These are phyloP conservation scores for Volucella bombylans DNA, from an alignment of 2,888 invertebrate species.

Conservation along the genomic window DNA sequence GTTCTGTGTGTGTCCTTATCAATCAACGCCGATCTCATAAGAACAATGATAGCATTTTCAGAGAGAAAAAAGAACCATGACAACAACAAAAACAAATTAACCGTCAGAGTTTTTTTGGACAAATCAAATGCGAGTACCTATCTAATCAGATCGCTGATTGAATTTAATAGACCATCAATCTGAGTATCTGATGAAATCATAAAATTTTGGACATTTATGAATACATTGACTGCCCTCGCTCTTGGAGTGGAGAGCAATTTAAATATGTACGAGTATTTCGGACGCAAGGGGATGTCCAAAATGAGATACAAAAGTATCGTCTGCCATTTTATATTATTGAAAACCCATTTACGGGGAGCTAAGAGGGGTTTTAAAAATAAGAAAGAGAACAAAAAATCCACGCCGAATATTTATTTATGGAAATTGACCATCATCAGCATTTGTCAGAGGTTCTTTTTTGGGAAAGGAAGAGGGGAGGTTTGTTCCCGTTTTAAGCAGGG, in stretches of 20 bases:
- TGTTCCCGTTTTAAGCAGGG: slow-evolving; percentile 28
- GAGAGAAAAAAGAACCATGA: neutral
- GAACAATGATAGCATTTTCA: slow-evolving; percentile 4
- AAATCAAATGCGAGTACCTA: slow-evolving; percentile 16
- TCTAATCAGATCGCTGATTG: slow-evolving; percentile 65
- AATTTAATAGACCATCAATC: slow-evolving; percentile 69
- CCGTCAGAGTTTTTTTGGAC: slow-evolving; percentile 26
- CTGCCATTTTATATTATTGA: slow-evolving; percentile 54
- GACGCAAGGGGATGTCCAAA: slow-evolving; percentile 16
- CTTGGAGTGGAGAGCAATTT: slow-evolving; percentile 18
- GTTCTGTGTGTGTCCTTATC: slow-evolving; percentile 43
- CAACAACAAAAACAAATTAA: too few species aligned
- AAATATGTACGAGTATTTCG: slow-evolving; percentile 47
- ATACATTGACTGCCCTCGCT: neutral
- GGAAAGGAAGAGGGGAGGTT: slow-evolving; percentile 17
- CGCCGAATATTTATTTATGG: slow-evolving; percentile 64
- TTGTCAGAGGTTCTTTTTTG: slow-evolving; percentile 23
- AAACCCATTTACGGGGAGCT: slow-evolving; percentile 46
- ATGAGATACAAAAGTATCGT: slow-evolving; percentile 62
- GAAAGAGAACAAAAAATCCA: slow-evolving; percentile 14
- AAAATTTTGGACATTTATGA: slow-evolving; percentile 49
- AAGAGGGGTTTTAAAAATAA: too few species aligned
- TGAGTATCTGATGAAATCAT: slow-evolving; percentile 48
- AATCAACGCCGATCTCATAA: slow-evolving; percentile 45
- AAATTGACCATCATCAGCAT: slow-evolving; percentile 63